A percentile compares a stretch with the other conserved stretches of the same genome.
phyloP scores from a whole-genome alignment of 2,888 invertebrate species.

The Melitaea athalia region DNA sequence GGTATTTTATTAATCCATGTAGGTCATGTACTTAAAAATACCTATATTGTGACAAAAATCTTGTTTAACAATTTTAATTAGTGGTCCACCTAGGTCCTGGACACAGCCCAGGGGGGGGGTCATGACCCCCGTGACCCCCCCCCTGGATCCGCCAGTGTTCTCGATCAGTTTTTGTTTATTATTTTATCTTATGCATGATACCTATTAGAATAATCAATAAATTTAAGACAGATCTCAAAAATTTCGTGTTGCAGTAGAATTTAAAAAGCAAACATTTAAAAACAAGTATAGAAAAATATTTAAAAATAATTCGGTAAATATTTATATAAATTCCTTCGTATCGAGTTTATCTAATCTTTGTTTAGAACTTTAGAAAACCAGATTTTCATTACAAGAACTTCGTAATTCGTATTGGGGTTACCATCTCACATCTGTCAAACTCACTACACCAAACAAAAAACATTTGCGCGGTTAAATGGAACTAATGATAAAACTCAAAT shows the following conservation, averaged over 20 bases:
- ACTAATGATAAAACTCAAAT: too few relatives aligned
- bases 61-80: too few relatives aligned
- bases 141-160: too few relatives aligned
- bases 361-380: too few relatives aligned
- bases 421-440: neutral
- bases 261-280: neutral
- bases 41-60: too few relatives aligned
- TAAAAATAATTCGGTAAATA: neutral
- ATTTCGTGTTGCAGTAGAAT: neutral
- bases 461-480: too few relatives aligned
- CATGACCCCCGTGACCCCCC: too few relatives aligned
- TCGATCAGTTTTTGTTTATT: conserved; percentile 11
- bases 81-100: too few relatives aligned
- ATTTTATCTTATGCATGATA: conserved; percentile 1
- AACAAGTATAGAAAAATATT: neutral
- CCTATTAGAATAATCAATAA: conserved; percentile 3
- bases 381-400: too few relatives aligned
- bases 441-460: neutral
- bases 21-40: too few relatives aligned
- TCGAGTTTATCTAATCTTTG: neutral
- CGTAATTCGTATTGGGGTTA: neutral
- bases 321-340: neutral
- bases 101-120: too few relatives aligned
- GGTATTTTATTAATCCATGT: too few relatives aligned
- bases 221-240: conserved; percentile 13